Base-by-base conservation (phyloP, 2,888 invertebrate genomes). In the Chironomus riparius region DNA sequence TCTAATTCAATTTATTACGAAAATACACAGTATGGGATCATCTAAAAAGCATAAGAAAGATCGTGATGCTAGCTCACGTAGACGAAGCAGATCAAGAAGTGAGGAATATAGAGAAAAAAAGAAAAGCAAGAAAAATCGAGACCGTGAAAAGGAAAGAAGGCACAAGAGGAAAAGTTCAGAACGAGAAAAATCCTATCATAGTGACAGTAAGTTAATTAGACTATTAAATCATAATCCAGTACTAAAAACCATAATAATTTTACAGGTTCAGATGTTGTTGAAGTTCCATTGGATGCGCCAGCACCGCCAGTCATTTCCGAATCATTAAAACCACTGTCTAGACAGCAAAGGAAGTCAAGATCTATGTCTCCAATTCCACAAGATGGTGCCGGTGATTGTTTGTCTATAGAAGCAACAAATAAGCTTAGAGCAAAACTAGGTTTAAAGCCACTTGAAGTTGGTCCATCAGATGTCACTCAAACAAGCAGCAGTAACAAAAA, bases 371-470 rank as follows among this genome's bases (percentile, higher is more conserved):
- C 84, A 3, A 80, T 84, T 65, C 82, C 83, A 0, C 83, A 83
- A 70, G 83, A 81, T 77, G 84, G 84, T 0, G 84, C 83, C 13
- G 84, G 84, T 0, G 88, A 83, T 80, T 90, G 87, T 80, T 85
- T 95, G 18, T 94, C 94, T 0, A 87, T 95, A 70, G 91, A 91
- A 74, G 94, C 93, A 80, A 94, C 94, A 4, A 97, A 97, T 84
- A 92, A 91, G 79, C 85, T 99, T 12, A 87, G 98, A 80, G 94
- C 94, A 1, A 96, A 97, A 82, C 87, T 99, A 24, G 98, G 98
- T 0, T 86, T 98, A 48, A 97, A 96, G 81, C 98, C 98, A 0
- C 85, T 98, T 3, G 92, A 96, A 80, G 85, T 92, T 0, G 86
- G 87, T 13, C 62, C 76, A 13, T 78, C 81, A 3, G 0, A 76